Evolutionary conservation across 2,888 invertebrate genomes (phyloP).

Genomic region (Agonopterix alstromeriana): DNA sequence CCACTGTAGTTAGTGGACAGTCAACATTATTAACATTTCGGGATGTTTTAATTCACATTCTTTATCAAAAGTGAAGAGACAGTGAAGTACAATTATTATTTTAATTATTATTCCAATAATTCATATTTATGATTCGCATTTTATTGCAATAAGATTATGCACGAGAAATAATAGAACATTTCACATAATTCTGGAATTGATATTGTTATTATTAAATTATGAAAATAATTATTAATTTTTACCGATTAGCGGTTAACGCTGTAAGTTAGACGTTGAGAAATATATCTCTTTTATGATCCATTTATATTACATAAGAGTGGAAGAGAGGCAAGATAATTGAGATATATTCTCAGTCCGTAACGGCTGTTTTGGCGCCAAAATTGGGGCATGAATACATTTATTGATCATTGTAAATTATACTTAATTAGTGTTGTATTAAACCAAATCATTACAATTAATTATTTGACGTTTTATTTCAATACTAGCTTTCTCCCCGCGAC

Average conservation of each 20-base stretch:
- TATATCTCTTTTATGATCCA: background rate
- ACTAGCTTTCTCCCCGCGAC: too few relatives aligned
- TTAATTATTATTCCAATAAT: background rate
- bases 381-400: conserved; percentile 37
- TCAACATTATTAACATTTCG: too few relatives aligned
- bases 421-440: conserved; percentile 77
- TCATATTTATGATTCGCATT: conserved; percentile 6
- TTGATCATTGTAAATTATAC: conserved; percentile 73
- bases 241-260: conserved; percentile 18
- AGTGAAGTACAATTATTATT: conserved; percentile 2
- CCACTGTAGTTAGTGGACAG: background rate
- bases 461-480: conserved; percentile 11
- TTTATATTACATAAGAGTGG: background rate
- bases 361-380: conserved; percentile 25
- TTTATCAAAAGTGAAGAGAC: background rate
- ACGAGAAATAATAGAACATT: conserved; percentile 3
- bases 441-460: conserved; percentile 69
- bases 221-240: conserved; percentile 15
- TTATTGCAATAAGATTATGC: conserved; percentile 3
- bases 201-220: conserved; percentile 10
- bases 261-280: conserved; percentile 9
- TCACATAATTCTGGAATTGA: conserved; percentile 15
- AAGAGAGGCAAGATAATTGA: background rate
- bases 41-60: too few relatives aligned
- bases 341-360: conserved; percentile 8